phyloP scores from a whole-genome alignment of 2,888 invertebrate genomes.

The Tanypteryx hageni region DNA sequence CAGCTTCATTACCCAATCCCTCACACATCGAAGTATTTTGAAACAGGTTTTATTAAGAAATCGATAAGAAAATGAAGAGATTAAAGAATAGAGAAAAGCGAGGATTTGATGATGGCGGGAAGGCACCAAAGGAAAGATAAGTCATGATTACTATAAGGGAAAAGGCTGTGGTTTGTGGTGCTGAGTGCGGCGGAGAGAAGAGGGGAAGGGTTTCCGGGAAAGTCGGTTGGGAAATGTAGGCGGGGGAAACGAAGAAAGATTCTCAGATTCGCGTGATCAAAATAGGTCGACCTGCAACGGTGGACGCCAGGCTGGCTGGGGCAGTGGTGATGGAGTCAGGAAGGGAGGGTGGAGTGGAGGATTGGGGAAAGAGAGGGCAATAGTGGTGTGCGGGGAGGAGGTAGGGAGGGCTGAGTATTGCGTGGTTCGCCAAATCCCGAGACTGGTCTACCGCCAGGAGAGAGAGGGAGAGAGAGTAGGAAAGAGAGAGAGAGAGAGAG shows the following conservation, averaged over 20 bases:
- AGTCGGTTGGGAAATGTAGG: slow-evolving; percentile 65
- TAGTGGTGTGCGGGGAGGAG: background rate
- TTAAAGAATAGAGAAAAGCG: background rate
- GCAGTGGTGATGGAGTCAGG: background rate
- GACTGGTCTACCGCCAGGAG: slow-evolving; percentile 30
- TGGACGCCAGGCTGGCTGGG: slow-evolving; percentile 63
- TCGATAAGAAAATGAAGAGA: no score
- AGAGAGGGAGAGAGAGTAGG: background rate
- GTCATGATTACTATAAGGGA: background rate
- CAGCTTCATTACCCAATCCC: no score
- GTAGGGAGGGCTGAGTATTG: background rate
- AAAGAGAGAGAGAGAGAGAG: background rate
- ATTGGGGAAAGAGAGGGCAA: background rate
- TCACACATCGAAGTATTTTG: no score
- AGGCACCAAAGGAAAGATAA: slow-evolving; percentile 13
- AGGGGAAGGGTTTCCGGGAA: slow-evolving; percentile 9
- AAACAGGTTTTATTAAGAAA: no score
- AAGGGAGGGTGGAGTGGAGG: slow-evolving; percentile 65
- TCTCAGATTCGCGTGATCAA: slow-evolving; percentile 71
- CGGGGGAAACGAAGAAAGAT: slow-evolving; percentile 68
- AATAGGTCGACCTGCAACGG: slow-evolving; percentile 62
- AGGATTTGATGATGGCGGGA: background rate
- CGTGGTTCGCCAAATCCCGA: background rate
- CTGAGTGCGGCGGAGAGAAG: background rate
- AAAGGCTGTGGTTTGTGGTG: slow-evolving; percentile 9